These are phyloP conservation scores for Gari tellinella DNA, from an alignment of 2,888 invertebrate genomes.

Conservation along the genomic window DNA sequence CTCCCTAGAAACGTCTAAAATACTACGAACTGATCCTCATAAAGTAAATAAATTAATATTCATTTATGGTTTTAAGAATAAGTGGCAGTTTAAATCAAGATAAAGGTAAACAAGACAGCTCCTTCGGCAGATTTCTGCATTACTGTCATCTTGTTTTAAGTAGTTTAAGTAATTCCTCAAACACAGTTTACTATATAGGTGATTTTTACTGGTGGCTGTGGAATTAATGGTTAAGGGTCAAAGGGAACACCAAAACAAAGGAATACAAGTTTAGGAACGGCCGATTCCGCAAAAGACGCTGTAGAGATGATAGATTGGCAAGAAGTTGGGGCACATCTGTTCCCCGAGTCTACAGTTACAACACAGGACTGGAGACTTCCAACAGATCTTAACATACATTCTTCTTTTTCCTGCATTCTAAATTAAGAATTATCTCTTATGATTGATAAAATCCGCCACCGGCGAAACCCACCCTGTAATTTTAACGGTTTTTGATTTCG, in stretches of 20 bases:
- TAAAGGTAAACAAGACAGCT: too few relatives aligned
- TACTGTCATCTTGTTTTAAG: too few relatives aligned
- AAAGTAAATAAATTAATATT: too few relatives aligned
- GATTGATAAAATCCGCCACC: constrained; percentile 35
- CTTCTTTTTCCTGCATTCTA: constrained; percentile 14
- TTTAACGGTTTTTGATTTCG: constrained; percentile 64
- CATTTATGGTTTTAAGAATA: too few relatives aligned
- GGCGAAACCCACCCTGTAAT: constrained; percentile 50
- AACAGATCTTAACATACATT: constrained; percentile 10
- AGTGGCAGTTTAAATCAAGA: too few relatives aligned
- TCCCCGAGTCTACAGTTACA: constrained; percentile 32
- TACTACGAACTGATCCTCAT: too few relatives aligned
- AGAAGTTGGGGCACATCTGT: constrained; percentile 40
- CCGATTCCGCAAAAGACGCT: background rate
- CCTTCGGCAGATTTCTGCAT: too few relatives aligned
- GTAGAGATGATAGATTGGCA: constrained; percentile 47
- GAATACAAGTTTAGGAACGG: background rate
- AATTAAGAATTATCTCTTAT: constrained; percentile 55
- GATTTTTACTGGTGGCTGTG: too few relatives aligned
- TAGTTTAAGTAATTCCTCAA: too few relatives aligned
- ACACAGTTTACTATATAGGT: too few relatives aligned
- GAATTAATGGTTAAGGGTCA: too few relatives aligned
- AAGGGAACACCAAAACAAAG: constrained; percentile 4
- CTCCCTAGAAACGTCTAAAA: too few relatives aligned
- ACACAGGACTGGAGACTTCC: constrained; percentile 11